These are phyloP conservation scores for Psammodynastes pulverulentus DNA, from an alignment of 2,113 vertebrate genomes.

Conservation along the genomic window DNA sequence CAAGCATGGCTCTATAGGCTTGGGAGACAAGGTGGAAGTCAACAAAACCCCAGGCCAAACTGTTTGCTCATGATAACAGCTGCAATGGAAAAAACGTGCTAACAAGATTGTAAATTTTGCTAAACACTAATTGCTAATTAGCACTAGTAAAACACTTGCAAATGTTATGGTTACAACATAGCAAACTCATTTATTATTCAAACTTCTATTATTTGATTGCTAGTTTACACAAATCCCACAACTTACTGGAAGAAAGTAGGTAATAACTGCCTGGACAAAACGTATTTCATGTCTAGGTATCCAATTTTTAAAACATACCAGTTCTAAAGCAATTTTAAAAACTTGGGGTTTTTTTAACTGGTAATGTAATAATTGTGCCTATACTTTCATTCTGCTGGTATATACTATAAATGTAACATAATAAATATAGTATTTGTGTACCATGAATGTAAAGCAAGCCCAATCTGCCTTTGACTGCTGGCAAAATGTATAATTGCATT, in stretches of 20 bases:
- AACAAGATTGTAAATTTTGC: background rate
- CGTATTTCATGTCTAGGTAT: background rate
- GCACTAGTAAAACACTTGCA: background rate
- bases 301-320: background rate
- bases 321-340: background rate
- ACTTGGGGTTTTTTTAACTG: background rate
- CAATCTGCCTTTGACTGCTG: background rate
- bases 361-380: background rate
- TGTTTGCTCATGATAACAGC: background rate
- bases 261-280: background rate
- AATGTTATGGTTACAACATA: background rate
- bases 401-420: background rate
- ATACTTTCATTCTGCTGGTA: background rate
- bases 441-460: background rate
- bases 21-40: background rate
- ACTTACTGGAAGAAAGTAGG: background rate
- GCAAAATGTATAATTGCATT: background rate
- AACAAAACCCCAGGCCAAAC: background rate
- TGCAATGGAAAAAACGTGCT: background rate
- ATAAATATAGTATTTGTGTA: background rate
- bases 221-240: background rate
- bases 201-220: background rate
- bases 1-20: background rate
- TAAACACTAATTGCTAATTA: background rate
- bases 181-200: background rate